phyloP scores from a whole-genome alignment of 2,797 vertebrate species.

The Lerista edwardsae region DNA sequence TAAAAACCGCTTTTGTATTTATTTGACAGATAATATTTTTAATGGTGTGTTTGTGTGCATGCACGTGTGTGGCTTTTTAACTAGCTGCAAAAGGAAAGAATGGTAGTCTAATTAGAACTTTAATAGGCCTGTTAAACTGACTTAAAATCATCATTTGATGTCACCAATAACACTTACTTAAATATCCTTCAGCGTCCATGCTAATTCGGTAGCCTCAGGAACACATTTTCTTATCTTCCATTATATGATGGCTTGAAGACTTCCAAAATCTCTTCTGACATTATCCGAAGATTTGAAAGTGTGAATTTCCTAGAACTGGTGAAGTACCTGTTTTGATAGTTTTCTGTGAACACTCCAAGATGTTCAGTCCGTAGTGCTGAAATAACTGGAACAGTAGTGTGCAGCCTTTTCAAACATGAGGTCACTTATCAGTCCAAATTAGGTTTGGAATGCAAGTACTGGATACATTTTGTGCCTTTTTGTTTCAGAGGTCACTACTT shows the following conservation, averaged over 20 bases:
- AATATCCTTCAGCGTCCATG: constrained; percentile 60
- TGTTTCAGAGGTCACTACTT: constrained; percentile 67
- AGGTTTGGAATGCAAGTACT: constrained; percentile 61
- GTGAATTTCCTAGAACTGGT: constrained; percentile 43
- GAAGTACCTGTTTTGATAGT: constrained; percentile 48
- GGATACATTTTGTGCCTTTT: constrained; percentile 68
- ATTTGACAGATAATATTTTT: neutral
- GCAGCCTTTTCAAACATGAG: constrained; percentile 59
- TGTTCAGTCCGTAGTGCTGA: constrained; percentile 66
- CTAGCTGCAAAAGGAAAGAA: neutral
- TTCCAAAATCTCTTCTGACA: constrained; percentile 44
- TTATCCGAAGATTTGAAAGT: constrained; percentile 26
- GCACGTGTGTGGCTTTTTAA: neutral
- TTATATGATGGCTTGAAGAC: constrained; percentile 49
- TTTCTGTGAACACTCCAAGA: constrained; percentile 67
- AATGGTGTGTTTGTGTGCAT: too few species aligned
- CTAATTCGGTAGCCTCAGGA: constrained; percentile 24
- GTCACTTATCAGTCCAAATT: constrained; percentile 43
- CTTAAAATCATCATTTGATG: constrained; percentile 20
- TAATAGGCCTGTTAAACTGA: constrained; percentile 18
- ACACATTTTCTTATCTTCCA: constrained; percentile 56
- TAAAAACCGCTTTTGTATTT: neutral
- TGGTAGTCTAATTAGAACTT: neutral
- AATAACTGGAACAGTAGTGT: constrained; percentile 36
- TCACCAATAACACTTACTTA: constrained; percentile 50